phyloP scores from a whole-genome alignment of 2,888 invertebrate species.

The Flexamia atlantica region DNA sequence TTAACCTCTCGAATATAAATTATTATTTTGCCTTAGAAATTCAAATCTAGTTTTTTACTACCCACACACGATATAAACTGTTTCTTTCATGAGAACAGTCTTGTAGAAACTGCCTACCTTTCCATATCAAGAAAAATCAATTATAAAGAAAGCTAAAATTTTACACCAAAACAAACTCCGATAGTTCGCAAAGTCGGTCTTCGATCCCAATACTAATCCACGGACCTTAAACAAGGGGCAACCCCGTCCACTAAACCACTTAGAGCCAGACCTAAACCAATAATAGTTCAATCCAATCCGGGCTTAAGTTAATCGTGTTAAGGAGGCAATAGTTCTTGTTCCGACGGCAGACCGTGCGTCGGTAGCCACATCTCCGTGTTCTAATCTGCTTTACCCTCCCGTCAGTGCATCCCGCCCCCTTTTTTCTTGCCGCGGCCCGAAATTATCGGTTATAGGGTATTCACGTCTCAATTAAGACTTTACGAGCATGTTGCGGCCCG shows the following conservation, averaged over 20 bases:
- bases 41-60: no score
- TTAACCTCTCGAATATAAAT: no score
- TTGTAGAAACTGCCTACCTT: no score
- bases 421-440: conserved; percentile 24
- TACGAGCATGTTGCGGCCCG: conserved; percentile 5
- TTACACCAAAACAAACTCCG: neutral
- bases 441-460: conserved; percentile 28
- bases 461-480: conserved; percentile 36
- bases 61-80: no score
- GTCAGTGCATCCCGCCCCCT: neutral
- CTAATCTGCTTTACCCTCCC: conserved; percentile 37
- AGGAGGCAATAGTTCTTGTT: conserved; percentile 20
- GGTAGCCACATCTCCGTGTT: conserved; percentile 3
- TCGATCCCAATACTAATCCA: neutral
- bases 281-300: conserved; percentile 44
- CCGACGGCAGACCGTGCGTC: neutral
- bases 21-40: no score
- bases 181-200: neutral
- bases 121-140: no score
- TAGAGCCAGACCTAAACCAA: conserved; percentile 42
- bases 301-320: conserved; percentile 39
- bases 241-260: conserved; percentile 25
- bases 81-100: no score
- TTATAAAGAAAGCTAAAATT: no score
- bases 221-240: conserved; percentile 1